Percentiles rank a stretch among this genome's conserved stretches.
These are phyloP conservation scores for Gortyna flavago DNA, from an alignment of 2,888 invertebrate species.

Conservation along the genomic window DNA sequence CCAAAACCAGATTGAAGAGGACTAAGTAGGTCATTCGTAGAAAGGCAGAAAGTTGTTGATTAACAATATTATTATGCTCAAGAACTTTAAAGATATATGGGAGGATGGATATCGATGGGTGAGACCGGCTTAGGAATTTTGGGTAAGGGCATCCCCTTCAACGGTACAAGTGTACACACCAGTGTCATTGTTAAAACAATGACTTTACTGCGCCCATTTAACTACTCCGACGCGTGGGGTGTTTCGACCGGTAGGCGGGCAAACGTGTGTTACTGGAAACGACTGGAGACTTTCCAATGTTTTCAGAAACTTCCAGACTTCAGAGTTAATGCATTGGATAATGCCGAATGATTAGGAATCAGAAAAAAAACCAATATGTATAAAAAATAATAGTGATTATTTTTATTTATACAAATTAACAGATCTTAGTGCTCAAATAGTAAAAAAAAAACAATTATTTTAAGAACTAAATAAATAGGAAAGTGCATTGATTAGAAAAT, in stretches of 20 bases:
- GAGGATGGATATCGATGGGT: background rate
- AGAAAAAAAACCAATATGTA: conserved; percentile 59
- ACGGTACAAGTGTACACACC: too few relatives aligned
- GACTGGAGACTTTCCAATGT: background rate
- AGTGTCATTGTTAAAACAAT: too few relatives aligned
- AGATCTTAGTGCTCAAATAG: conserved; percentile 89
- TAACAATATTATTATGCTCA: background rate
- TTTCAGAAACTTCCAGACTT: background rate
- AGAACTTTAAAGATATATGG: background rate
- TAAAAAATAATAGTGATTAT: conserved; percentile 82
- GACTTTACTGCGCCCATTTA: too few relatives aligned
- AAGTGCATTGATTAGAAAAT: conserved; percentile 85
- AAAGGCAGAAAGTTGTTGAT: background rate
- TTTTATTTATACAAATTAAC: conserved; percentile 88
- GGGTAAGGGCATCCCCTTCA: too few relatives aligned
- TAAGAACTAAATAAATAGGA: conserved; percentile 88
- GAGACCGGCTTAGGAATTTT: background rate
- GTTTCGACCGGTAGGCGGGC: too few relatives aligned
- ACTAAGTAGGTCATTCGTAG: background rate
- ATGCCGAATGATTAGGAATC: background rate
- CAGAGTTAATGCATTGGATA: too few relatives aligned
- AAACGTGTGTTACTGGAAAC: background rate
- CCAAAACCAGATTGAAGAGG: background rate
- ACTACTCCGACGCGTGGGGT: too few relatives aligned
- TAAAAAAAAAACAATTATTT: conserved; percentile 85